These are phyloP conservation scores for Platerodrilus igneus DNA, from an alignment of 2,888 invertebrate species.

Conservation along the genomic window DNA sequence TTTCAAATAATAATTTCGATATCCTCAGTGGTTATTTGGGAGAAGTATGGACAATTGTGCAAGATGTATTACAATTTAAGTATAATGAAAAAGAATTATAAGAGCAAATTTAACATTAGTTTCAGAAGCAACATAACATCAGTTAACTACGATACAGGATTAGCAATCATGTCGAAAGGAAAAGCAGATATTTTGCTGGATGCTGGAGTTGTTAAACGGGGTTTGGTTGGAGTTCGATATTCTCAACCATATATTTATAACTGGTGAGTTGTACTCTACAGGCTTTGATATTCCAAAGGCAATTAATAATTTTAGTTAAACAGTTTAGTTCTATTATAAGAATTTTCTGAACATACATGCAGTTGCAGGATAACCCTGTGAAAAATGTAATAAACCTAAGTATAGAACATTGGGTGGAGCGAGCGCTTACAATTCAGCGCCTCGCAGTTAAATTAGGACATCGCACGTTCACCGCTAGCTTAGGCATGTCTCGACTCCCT, in stretches of 20 bases:
- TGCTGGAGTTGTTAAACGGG: conserved; percentile 34
- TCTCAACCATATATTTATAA: conserved; percentile 42
- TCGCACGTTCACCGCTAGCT: too few relatives aligned
- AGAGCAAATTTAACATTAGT: too few relatives aligned
- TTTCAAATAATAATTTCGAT: conserved; percentile 32
- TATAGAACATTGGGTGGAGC: too few relatives aligned
- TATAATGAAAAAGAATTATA: too few relatives aligned
- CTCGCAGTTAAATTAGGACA: too few relatives aligned
- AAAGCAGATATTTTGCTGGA: conserved; percentile 40
- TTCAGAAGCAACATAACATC: conserved; percentile 32
- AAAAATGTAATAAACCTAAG: too few relatives aligned
- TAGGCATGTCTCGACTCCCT: too few relatives aligned
- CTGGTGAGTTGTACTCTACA: conserved; percentile 33
- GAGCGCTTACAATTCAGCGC: too few relatives aligned
- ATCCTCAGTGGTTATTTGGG: conserved; percentile 45
- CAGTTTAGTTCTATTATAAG: neutral
- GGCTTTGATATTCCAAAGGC: conserved; percentile 1
- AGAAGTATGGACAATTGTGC: conserved; percentile 44
- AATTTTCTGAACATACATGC: neutral
- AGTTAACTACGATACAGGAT: conserved; percentile 35
- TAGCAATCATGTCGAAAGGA: conserved; percentile 32
- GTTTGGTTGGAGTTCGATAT: conserved; percentile 33
- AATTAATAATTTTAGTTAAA: conserved; percentile 6
- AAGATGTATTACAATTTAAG: conserved; percentile 43
- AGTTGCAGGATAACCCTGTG: too few relatives aligned